phyloP scores from a whole-genome alignment of 2,888 invertebrate genomes.

The Spilosoma lubricipeda region DNA sequence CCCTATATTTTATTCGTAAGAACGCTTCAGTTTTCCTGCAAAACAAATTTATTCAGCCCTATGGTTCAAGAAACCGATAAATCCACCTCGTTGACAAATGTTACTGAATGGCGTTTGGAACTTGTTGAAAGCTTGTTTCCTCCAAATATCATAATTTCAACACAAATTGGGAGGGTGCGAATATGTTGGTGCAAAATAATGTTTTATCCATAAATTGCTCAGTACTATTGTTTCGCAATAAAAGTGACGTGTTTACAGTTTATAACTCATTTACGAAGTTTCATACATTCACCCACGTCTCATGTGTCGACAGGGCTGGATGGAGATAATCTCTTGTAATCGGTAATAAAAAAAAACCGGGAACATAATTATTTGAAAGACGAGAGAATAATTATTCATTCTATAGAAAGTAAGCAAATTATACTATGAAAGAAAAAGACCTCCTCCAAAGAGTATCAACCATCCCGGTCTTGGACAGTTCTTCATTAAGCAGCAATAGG shows the following conservation, averaged over 20 bases:
- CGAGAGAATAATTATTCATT: too few species aligned
- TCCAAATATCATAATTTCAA: constrained; percentile 24
- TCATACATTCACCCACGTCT: not conserved
- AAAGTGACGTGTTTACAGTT: not conserved
- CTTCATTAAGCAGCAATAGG: too few species aligned
- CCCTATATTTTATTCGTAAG: not conserved
- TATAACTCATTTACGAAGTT: not conserved
- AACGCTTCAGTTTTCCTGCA: constrained; percentile 10
- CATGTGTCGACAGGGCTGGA: not conserved
- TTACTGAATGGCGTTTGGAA: constrained; percentile 24
- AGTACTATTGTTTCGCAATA: not conserved
- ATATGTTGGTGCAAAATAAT: not conserved
- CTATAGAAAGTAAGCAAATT: too few species aligned
- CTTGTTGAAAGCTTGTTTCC: constrained; percentile 22
- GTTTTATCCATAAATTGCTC: not conserved
- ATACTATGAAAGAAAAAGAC: too few species aligned
- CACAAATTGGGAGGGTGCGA: constrained; percentile 5
- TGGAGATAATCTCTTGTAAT: too few species aligned
- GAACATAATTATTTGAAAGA: too few species aligned
- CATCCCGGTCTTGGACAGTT: too few species aligned
- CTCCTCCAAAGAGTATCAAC: too few species aligned
- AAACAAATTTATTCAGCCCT: constrained; percentile 29
- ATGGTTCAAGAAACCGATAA: constrained; percentile 31
- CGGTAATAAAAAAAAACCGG: too few species aligned
- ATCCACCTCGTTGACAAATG: constrained; percentile 27